Evolutionary conservation across 2,888 invertebrate species (phyloP), one percentile per base, ranked within the genome.

Genomic region (Tenthredo notha): DNA sequence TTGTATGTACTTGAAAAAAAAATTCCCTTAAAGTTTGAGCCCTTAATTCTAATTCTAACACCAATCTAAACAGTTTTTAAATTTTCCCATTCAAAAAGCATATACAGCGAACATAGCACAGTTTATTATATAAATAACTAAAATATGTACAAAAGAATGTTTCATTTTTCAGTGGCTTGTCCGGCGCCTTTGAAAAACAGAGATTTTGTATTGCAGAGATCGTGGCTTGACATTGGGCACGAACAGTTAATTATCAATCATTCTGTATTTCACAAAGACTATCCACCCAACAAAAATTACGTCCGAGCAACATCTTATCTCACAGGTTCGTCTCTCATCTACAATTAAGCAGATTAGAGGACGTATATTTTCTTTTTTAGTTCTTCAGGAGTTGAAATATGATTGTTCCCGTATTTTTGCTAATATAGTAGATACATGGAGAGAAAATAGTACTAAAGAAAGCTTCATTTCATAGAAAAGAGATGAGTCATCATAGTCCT

Each of bases 171-270:
- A 98, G 98, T 98, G 95, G 96, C 97, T 82, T 97, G 98, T 91
- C 98, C 98, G 65, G 95, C 97, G 37, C 98, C 98, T 1, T 95
- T 98, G 91, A 97, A 97, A 94, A 98, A 98, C 94, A 95, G 98
- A 87, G 98, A 98, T 94, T 98, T 98, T 94, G 97, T 98, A 80
- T 95, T 98, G 89, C 98, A 98, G 94, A 95, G 98, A 88, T 98
- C 98, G 25, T 98, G 98, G 98, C 94, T 98, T 88, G 98, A 98
- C 93, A 96, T 97, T 77, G 98, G 97, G 40, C 94, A 95, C 86
- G 98, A 98, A 94, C 98, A 97, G 94, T 95, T 97, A 94, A 97
- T 98, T 92, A 95, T 98, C 89, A 98, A 98, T 94, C 98, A 98
- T 94, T 98, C 98, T 47, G 97, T 98, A 86, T 96, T 95, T 93